Evolutionary conservation across 2,888 invertebrate genomes (phyloP).

Genomic region (Serripes groenlandicus): DNA sequence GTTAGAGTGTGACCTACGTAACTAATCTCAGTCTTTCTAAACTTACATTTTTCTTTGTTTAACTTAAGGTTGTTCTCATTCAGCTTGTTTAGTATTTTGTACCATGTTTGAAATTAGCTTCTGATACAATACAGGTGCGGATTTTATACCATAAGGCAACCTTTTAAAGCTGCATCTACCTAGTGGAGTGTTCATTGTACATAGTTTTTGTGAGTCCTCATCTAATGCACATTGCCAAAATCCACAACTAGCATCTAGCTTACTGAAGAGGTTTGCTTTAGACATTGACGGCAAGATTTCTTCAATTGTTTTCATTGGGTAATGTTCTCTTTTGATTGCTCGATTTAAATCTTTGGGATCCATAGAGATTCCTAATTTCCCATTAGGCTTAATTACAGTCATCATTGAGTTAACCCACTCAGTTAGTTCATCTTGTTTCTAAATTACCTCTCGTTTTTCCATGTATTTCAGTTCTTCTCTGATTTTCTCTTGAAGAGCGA

Average conservation of each 20-base stretch:
- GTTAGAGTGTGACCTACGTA: constrained; percentile 29
- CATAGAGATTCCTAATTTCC: constrained; percentile 42
- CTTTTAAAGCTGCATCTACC: constrained; percentile 39
- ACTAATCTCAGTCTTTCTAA: constrained; percentile 16
- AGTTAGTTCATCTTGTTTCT: constrained; percentile 55
- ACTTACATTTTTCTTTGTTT: constrained; percentile 20
- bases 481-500: constrained; percentile 53
- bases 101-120: constrained; percentile 36
- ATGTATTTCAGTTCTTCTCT: constrained; percentile 52
- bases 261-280: constrained; percentile 44
- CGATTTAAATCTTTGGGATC: constrained; percentile 70
- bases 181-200: constrained; percentile 53
- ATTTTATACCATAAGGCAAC: constrained; percentile 51
- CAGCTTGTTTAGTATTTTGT: constrained; percentile 5
- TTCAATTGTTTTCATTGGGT: constrained; percentile 59
- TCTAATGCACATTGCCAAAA: constrained; percentile 43
- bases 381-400: constrained; percentile 44
- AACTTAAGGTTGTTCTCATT: constrained; percentile 27
- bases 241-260: constrained; percentile 40
- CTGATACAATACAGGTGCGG: constrained; percentile 47
- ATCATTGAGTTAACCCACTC: constrained; percentile 67
- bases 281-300: constrained; percentile 50
- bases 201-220: constrained; percentile 31
- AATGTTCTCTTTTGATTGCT: constrained; percentile 55
- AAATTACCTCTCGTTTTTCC: constrained; percentile 54